These are phyloP conservation scores for Euplexia lucipara DNA, from an alignment of 2,888 invertebrate species.

Conservation along the genomic window DNA sequence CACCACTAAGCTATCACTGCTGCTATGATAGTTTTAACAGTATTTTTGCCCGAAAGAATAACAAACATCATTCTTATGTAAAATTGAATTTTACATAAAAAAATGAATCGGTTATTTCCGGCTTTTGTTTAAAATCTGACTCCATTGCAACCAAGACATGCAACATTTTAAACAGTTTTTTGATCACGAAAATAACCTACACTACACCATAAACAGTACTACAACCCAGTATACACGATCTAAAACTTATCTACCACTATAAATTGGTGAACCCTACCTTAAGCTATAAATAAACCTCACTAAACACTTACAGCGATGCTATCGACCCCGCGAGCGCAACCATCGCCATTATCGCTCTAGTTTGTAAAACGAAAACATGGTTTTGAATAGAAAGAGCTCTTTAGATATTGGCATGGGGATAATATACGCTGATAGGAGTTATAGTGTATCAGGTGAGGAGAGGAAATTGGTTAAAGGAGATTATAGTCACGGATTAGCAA, in stretches of 20 bases:
- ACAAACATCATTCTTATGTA: no score
- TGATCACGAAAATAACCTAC: neutral
- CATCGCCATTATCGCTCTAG: conserved; percentile 60
- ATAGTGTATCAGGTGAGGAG: conserved; percentile 11
- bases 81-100: no score
- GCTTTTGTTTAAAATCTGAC: no score
- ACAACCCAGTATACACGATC: conserved; percentile 27
- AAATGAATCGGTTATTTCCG: no score
- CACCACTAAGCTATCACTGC: no score
- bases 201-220: conserved; percentile 9
- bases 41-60: no score
- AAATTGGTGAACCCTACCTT: conserved; percentile 62
- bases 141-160: neutral
- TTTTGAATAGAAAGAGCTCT: conserved; percentile 57
- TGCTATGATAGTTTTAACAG: no score
- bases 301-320: conserved; percentile 73
- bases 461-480: conserved; percentile 36
- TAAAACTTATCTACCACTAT: conserved; percentile 70
- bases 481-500: neutral
- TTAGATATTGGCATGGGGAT: conserved; percentile 43
- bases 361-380: conserved; percentile 51
- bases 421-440: conserved; percentile 32
- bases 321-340: conserved; percentile 67
- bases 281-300: conserved; percentile 69
- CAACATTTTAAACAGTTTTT: neutral